These are phyloP conservation scores for Lepidochrysops patricia DNA, from an alignment of 2,888 invertebrate species.

Conservation along the genomic window DNA sequence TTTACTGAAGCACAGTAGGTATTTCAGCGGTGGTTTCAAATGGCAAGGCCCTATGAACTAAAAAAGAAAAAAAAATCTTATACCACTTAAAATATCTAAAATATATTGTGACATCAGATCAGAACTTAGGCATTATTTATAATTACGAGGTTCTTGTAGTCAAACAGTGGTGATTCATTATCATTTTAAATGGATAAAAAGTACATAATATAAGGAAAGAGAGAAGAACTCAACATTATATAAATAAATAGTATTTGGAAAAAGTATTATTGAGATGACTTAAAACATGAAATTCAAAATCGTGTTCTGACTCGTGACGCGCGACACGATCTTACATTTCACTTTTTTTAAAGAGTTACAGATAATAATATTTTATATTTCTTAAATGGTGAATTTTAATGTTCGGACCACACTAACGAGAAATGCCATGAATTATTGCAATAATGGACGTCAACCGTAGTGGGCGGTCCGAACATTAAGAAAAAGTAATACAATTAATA, in stretches of 20 bases:
- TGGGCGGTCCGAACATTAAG: too few relatives aligned
- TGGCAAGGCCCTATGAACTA: conserved; percentile 4
- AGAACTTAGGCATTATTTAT: not conserved
- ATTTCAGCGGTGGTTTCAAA: not conserved
- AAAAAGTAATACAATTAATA: not conserved
- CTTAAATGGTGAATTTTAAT: too few relatives aligned
- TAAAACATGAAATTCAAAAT: too few relatives aligned
- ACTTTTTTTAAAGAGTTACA: too few relatives aligned
- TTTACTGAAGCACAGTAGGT: not conserved
- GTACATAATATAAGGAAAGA: not conserved
- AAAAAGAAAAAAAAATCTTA: not conserved
- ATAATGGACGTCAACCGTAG: too few relatives aligned
- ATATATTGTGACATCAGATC: not conserved
- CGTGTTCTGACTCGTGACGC: too few relatives aligned
- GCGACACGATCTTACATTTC: too few relatives aligned
- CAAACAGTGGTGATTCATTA: not conserved
- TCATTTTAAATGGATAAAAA: not conserved
- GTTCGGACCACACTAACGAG: too few relatives aligned
- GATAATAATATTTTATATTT: not conserved
- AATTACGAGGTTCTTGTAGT: not conserved
- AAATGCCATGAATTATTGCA: too few relatives aligned
- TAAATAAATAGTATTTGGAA: too few relatives aligned
- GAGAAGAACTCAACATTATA: too few relatives aligned
- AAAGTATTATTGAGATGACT: too few relatives aligned
- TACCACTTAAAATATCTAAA: not conserved